phyloP scores from a whole-genome alignment of 2,113 vertebrate species.

The Chaenogobius annularis region DNA sequence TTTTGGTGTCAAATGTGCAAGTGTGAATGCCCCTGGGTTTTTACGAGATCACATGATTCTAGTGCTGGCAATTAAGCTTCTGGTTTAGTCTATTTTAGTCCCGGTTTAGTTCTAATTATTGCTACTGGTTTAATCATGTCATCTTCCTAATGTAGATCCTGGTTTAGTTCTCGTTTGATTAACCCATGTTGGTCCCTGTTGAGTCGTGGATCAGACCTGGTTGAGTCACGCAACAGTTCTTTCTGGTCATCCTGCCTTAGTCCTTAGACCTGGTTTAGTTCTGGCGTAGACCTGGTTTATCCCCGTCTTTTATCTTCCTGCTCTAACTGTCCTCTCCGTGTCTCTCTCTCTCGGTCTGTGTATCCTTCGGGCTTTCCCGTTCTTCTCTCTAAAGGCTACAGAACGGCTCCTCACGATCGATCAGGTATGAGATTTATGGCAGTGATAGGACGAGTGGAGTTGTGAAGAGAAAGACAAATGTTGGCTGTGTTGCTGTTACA shows the following conservation, averaged over 20 bases:
- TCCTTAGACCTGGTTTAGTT: neutral
- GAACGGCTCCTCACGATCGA: constrained; percentile 78
- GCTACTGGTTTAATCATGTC: no score
- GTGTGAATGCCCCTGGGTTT: neutral
- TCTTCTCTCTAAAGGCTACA: constrained; percentile 71
- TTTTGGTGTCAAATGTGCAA: no score
- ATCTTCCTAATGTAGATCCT: neutral
- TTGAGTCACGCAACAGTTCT: neutral
- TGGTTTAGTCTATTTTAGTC: neutral
- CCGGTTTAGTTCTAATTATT: neutral
- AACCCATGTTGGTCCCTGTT: neutral
- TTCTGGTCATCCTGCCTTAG: neutral
- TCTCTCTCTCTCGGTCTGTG: constrained; percentile 14
- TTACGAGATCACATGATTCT: no score
- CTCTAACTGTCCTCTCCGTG: constrained; percentile 34
- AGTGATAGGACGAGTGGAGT: constrained; percentile 15
- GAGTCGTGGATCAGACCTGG: neutral
- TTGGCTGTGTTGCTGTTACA: constrained; percentile 62
- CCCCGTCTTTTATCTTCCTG: constrained; percentile 35
- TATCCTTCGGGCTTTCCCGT: constrained; percentile 20
- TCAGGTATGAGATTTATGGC: constrained; percentile 76
- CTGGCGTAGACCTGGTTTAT: neutral
- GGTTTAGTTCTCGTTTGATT: neutral
- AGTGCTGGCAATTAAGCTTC: no score
- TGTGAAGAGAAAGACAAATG: constrained; percentile 36